Base-by-base conservation (phyloP, 2,888 invertebrate species). In the Drosophila buzzatii region DNA sequence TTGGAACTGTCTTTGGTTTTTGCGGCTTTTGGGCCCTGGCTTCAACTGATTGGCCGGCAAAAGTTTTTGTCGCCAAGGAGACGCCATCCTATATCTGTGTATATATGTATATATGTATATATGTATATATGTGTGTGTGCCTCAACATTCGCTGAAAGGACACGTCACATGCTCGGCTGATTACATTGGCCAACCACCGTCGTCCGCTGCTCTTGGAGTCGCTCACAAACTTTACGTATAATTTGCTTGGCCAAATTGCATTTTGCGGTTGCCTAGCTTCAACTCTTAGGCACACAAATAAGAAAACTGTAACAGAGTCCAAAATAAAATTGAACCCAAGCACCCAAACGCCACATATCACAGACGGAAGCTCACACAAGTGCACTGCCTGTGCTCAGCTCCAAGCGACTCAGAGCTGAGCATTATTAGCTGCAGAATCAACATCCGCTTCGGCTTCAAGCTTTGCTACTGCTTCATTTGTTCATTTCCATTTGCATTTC, bases 191-290 rank as follows among this genome's bases (percentile, higher is more conserved):
- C 62, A 27, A 12, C 45, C 58, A 14, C 45, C 57, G 6, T 33
- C 35, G 47, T 53, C 58, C 35, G 53, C 56, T n/a, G 42, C 56
- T 23, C 49, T 33, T 12, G 14, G 39, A 62, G 42, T 61, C 45
- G 41, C 33, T 60, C 31, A 53, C 23, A 70, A 75, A 89, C 69
- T 85, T 85, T 83, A 89, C 84, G 89, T 85, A 74, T 89, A 86
- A 85, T 89, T 85, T 85, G 87, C 79, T 85, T 72, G 73, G 71
- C 53, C 73, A 85, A 85, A 85, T 85, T 89, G 89, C 81, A 89
- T 86, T 78, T 79, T 89, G 76, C 73, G 85, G 87, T 66, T 81
- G 37, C 39, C 53, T 8, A 39, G 37, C 35, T 67, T 57, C 42
- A 60, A 52, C 72, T 65, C 60, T 31, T 18, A 23, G 8, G 20